Conservation (phyloP, 2,888 invertebrate genomes). For the Conchocele bisecta region DNA sequence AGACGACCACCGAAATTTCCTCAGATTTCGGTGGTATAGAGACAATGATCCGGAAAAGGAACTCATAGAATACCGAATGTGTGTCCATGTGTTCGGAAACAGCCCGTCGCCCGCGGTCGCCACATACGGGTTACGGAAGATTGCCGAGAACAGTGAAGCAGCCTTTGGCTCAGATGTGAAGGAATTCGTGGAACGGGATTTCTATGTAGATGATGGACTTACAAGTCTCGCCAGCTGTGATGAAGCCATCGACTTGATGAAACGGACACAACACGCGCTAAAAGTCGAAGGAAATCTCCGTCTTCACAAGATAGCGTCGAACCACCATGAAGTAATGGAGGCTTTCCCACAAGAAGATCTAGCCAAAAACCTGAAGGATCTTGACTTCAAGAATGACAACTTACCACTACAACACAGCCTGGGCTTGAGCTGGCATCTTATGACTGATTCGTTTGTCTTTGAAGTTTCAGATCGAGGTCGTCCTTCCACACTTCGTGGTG, state of each 20-base stretch:
- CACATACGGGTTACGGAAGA: slow-evolving; percentile 36
- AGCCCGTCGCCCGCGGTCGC: slow-evolving; percentile 56
- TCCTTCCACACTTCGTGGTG: too few relatives aligned
- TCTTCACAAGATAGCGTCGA: slow-evolving; percentile 55
- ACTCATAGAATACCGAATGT: slow-evolving; percentile 28
- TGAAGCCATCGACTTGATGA: too few relatives aligned
- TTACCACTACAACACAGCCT: slow-evolving; percentile 22
- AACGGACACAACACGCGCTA: too few relatives aligned
- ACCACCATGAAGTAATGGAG: slow-evolving; percentile 22
- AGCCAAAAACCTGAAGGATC: slow-evolving; percentile 19
- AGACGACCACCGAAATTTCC: slow-evolving; percentile 15
- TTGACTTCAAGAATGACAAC: slow-evolving; percentile 17
- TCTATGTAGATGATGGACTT: slow-evolving; percentile 62
- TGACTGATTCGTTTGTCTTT: slow-evolving; percentile 12
- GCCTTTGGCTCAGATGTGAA: slow-evolving; percentile 30
- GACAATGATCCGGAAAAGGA: slow-evolving; percentile 23
- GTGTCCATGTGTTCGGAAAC: slow-evolving; percentile 47
- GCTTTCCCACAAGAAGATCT: slow-evolving; percentile 25
- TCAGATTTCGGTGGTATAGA: slow-evolving; percentile 39
- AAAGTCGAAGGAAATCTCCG: slow-evolving; percentile 22
- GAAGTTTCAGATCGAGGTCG: too few relatives aligned
- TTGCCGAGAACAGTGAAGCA: slow-evolving; percentile 14
- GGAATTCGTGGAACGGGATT: slow-evolving; percentile 32
- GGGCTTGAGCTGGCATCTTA: slow-evolving; percentile 28
- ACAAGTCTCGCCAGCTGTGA: too few relatives aligned